Conservation (phyloP, 2,797 vertebrate genomes). For the Mallotus villosus region DNA sequence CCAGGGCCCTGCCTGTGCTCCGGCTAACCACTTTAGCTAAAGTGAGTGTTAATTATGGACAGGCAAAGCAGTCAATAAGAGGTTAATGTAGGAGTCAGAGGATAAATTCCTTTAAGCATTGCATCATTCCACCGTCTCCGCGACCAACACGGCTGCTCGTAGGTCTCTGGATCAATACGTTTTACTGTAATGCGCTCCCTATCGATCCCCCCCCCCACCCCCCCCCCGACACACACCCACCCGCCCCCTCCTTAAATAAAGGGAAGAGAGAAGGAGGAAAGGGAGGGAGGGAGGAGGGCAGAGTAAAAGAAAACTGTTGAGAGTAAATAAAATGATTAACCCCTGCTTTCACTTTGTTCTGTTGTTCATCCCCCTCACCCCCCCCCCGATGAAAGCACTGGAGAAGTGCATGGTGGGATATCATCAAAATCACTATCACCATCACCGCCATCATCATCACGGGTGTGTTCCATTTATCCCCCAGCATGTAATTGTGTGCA, state of each 20-base stretch:
- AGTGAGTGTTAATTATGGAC: slow-evolving; percentile 99
- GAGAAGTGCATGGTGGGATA: slow-evolving; percentile 53
- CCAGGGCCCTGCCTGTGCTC: slow-evolving; percentile 63
- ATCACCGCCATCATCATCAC: slow-evolving; percentile 34
- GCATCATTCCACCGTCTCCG: slow-evolving; percentile 94
- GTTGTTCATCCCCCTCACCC: background rate
- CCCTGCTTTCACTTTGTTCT: slow-evolving; percentile 62
- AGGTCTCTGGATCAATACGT: slow-evolving; percentile 94
- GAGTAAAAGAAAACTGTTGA: slow-evolving; percentile 23
- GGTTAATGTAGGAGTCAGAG: slow-evolving; percentile 99
- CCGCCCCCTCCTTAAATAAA: slow-evolving; percentile 45
- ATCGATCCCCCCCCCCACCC: slow-evolving; percentile 78
- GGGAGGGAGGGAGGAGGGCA: slow-evolving; percentile 32
- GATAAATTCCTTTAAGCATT: slow-evolving; percentile 98
- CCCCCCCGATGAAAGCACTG: background rate
- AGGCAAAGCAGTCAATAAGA: slow-evolving; percentile 99
- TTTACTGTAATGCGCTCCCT: slow-evolving; percentile 95
- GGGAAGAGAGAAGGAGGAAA: slow-evolving; percentile 28
- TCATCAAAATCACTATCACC: slow-evolving; percentile 57
- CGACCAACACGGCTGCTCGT: slow-evolving; percentile 86
- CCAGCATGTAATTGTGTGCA: slow-evolving; percentile 62
- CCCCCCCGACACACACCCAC: slow-evolving; percentile 34
- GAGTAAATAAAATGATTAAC: slow-evolving; percentile 80
- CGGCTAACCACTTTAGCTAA: slow-evolving; percentile 98
- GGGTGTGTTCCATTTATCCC: slow-evolving; percentile 52